Evolutionary conservation across 2,113 vertebrate genomes (phyloP), one percentile per base, ranked within the genome.

Genomic region (Lota lota): DNA sequence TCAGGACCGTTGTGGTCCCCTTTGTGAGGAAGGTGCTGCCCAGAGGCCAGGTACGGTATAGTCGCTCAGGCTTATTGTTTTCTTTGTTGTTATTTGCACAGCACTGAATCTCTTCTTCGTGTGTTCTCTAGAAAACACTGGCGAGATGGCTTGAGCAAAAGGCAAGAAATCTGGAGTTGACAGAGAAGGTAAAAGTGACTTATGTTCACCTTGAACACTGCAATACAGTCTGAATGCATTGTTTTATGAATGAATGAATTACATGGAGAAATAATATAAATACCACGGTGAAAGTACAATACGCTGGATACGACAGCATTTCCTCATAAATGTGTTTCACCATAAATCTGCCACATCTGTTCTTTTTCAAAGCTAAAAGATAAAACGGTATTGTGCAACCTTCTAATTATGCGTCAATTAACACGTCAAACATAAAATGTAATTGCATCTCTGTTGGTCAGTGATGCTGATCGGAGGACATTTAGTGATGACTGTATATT

Each of bases 61-160:
- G n/a, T 33, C 22, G 40, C 21, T 1, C 14, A 5, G 53, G 53
- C 53, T 0, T 6, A n/a, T 17, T 7, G n/a, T 17, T 56, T n/a
- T 56, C 5, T 17, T n/a, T 8, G n/a, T 3, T n/a, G 16, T 56
- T 1, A 16, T 56, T 56, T 56, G 16, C 3, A 1, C n/a, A 56
- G 17, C 53, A 56, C 16, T 56, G 16, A 47, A 19, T 56, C 16
- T 56, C n/a, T 17, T 56, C 16, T 19, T 15, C 62, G n/a, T 66
- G 33, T 14, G 24, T 68, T 18, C 3, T 59, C 28, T 14, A 99
- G 97, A 95, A 88, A 91, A 91, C 91, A 72, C 78, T 99, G 75
- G 94, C 95, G 14, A 94, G 92, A 70, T 99, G 97, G 97, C 87
- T 98, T 24, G 96, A 98, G 68, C 93, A 95, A 81, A 88, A 91